Conservation (phyloP, 2,113 vertebrate genomes). For the Sinocyclocheilus anophthalmus region DNA sequence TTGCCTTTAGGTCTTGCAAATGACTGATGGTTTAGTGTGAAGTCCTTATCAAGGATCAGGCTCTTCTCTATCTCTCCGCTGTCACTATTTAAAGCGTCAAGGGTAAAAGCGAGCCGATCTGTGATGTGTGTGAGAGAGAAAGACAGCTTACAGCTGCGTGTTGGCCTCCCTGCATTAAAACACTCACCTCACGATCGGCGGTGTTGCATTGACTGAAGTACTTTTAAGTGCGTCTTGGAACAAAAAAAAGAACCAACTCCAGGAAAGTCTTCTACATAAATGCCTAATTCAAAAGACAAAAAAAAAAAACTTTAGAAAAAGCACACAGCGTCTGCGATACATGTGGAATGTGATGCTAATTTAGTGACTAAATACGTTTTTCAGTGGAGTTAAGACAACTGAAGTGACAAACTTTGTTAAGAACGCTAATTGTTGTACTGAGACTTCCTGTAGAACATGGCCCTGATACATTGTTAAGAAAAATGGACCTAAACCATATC, state of each 20-base stretch:
- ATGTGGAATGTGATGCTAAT: not conserved
- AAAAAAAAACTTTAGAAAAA: not conserved
- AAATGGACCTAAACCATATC: not conserved
- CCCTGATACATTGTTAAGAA: not conserved
- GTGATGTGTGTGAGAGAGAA: conserved; percentile 11
- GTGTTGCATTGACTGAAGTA: not conserved
- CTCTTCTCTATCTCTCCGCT: not conserved
- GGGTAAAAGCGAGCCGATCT: not conserved
- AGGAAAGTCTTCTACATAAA: conserved; percentile 29
- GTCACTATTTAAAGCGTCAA: not conserved
- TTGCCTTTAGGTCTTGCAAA: not conserved
- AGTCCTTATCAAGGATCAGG: not conserved
- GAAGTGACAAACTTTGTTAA: not conserved
- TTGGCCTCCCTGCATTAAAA: not conserved
- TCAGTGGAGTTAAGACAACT: conserved; percentile 3
- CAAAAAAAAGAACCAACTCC: not conserved
- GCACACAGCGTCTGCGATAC: conserved; percentile 24
- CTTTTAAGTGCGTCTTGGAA: conserved; percentile 38
- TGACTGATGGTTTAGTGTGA: not conserved
- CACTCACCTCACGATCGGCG: not conserved
- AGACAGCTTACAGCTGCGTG: conserved; percentile 42
- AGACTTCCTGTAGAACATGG: not conserved
- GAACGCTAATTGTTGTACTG: not conserved
- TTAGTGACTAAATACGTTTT: not conserved
- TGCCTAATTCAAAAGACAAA: conserved; percentile 14